Evolutionary conservation across 30 jellyfish, hydroid and myxozoan species (phyloP), one percentile per base, ranked within the genome.

Genomic region (Phacellophora camtschatica): DNA sequence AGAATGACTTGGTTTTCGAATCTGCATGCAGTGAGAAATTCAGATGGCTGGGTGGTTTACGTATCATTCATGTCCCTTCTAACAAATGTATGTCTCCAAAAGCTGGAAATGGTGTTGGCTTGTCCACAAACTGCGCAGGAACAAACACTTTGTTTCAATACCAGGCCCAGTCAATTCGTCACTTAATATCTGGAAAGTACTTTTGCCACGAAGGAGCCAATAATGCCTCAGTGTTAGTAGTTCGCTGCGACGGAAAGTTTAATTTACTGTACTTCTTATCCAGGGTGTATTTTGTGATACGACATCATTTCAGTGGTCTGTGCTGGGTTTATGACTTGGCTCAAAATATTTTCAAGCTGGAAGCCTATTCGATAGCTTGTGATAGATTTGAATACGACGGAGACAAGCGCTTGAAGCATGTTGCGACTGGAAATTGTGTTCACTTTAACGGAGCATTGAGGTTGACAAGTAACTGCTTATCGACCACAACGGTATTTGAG

Each of bases 101-200:
- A 10, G 91, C 50, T 51, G 84, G 83, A 1, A 50, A 67, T 42
- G 41, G 4, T n/a, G 29, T 80, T 5, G 49, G 74, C 34, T 30
- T 80, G 28, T 18, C 84, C 3, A 54, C 20, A 41, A 23, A 48
- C 2, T 80, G 91, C 74, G 11, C 50, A n/a, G 54, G 76, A 11
- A 64, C 91, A 19, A 55, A 56, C 68, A 46, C 58, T 39, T 45
- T 80, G 48, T 80, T 66, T 45, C 91, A 80, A 37, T 62, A 80
- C 62, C 49, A 54, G 15, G 84, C 37, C 20, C 24, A n/a, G 8
- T 41, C 33, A 30, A 48, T 80, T 11, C 36, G 22, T 31, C 91
- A 80, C 66, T 35, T 65, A 31, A 32, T 54, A 15, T 39, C 84
- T 9, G 82, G 82, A 45, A 46, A 11, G 20, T 46, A 28, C 28